phyloP scores from a whole-genome alignment of 2,888 invertebrate genomes.

The Mycalesis mineus region DNA sequence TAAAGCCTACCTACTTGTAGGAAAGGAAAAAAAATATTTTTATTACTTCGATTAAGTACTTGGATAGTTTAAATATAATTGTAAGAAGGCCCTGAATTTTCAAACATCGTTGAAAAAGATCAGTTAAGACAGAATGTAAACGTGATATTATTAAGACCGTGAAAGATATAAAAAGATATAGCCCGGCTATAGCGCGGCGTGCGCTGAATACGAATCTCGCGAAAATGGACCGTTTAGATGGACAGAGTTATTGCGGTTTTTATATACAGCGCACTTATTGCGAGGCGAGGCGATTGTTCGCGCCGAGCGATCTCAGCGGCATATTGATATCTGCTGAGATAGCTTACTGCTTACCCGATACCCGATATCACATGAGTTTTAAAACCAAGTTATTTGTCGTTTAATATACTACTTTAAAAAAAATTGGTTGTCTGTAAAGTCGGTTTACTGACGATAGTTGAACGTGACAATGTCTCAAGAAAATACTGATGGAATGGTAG shows the following conservation, averaged over 20 bases:
- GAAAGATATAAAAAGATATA: constrained; percentile 60
- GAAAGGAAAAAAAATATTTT: no score
- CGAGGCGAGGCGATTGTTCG: constrained; percentile 24
- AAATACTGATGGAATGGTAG: no score
- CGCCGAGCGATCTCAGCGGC: background rate
- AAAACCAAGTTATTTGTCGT: no score
- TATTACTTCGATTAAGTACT: no score
- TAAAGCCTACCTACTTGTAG: no score
- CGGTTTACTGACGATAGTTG: no score
- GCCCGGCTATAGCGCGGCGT: constrained; percentile 37
- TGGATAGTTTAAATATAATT: no score
- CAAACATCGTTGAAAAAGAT: background rate
- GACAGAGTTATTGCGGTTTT: constrained; percentile 59
- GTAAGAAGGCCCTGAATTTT: background rate
- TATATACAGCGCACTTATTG: constrained; percentile 63
- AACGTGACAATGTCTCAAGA: no score
- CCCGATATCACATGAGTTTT: no score
- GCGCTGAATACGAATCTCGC: constrained; percentile 64
- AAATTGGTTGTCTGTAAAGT: no score
- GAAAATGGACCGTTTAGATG: constrained; percentile 49
- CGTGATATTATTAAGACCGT: constrained; percentile 55
- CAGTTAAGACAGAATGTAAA: constrained; percentile 8
- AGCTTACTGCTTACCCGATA: no score
- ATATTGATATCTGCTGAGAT: background rate
- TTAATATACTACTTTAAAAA: no score